Conservation (phyloP, 2,888 invertebrate species). For the Himalopsyche kuldschensis region DNA sequence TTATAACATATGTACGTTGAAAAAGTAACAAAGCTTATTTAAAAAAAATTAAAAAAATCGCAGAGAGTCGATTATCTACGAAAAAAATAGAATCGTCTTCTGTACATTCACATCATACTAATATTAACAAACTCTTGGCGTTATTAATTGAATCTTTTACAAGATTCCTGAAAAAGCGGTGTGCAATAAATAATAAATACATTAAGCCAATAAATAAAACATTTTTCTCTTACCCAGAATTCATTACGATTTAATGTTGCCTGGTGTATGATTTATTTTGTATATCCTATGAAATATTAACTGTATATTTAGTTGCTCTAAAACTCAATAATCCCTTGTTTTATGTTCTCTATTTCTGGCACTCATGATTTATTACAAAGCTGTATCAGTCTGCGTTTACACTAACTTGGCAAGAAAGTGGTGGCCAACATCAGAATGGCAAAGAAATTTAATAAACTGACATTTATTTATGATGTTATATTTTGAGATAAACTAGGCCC, state of each 20-base stretch:
- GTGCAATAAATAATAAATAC: neutral
- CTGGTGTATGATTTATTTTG: neutral
- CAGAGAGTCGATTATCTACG: too few species aligned
- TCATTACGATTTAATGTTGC: neutral
- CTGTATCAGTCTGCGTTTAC: neutral
- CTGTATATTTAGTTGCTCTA: neutral
- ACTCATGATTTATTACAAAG: neutral
- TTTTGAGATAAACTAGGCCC: too few species aligned
- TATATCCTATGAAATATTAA: neutral
- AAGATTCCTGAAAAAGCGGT: neutral
- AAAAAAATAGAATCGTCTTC: too few species aligned
- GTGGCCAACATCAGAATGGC: neutral
- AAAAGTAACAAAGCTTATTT: too few species aligned
- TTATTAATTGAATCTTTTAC: too few species aligned
- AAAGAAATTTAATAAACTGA: too few species aligned
- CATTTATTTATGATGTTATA: too few species aligned
- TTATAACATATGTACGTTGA: too few species aligned
- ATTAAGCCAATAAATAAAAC: neutral
- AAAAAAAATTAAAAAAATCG: too few species aligned
- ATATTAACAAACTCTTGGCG: too few species aligned
- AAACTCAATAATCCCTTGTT: neutral
- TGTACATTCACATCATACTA: too few species aligned
- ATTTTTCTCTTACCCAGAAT: neutral
- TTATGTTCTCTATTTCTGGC: neutral
- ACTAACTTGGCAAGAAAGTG: neutral